A percentile compares a stretch with the other conserved stretches of the same genome.
These are phyloP conservation scores for Electrona antarctica DNA, from an alignment of 2,113 vertebrate species.

Conservation along the genomic window DNA sequence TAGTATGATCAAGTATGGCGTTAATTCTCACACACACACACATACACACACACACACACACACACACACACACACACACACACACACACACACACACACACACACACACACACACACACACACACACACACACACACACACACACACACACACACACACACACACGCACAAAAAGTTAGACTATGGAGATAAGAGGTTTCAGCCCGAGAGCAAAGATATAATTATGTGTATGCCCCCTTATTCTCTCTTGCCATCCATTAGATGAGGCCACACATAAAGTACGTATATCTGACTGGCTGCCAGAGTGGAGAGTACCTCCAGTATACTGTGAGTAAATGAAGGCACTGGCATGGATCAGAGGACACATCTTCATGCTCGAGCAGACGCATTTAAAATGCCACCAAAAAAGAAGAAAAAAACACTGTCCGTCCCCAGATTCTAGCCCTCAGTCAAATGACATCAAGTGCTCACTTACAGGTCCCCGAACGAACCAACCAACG, in stretches of 20 bases:
- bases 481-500: slow-evolving; percentile 47
- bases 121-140: too few relatives aligned
- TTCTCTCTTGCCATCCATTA: slow-evolving; percentile 24
- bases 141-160: too few relatives aligned
- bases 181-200: too few relatives aligned
- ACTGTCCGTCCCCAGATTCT: slow-evolving; percentile 66
- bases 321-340: slow-evolving; percentile 68
- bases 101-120: too few relatives aligned
- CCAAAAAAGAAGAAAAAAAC: slow-evolving; percentile 48
- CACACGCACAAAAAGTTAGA: too few relatives aligned
- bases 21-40: too few relatives aligned
- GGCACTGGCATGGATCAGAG: slow-evolving; percentile 69
- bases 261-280: slow-evolving; percentile 29
- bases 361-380: slow-evolving; percentile 72
- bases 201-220: too few relatives aligned
- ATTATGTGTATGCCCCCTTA: slow-evolving; percentile 25
- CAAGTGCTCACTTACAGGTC: slow-evolving; percentile 74
- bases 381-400: slow-evolving; percentile 76
- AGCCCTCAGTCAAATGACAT: slow-evolving; percentile 72
- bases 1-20: too few relatives aligned
- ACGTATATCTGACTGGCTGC: slow-evolving; percentile 56
- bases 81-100: too few relatives aligned
- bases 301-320: slow-evolving; percentile 52
- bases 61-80: too few relatives aligned
- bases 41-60: too few relatives aligned